Evolutionary conservation across 2,797 vertebrate genomes (phyloP).

Genomic region (Propithecus perrieri): DNA sequence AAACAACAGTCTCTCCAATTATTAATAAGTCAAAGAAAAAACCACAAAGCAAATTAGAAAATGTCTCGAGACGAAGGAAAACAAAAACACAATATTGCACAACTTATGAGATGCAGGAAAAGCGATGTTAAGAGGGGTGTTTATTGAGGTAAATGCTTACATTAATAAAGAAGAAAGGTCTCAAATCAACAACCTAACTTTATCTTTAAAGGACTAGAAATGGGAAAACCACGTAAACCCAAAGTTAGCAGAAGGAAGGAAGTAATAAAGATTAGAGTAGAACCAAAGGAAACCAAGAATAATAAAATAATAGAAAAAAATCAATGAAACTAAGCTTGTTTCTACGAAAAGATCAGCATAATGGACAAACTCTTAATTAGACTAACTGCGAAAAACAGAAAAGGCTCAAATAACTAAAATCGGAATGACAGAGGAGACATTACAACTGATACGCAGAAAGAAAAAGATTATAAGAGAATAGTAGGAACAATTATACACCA

Average conservation of each 20-base stretch:
- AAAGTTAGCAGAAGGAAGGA: neutral
- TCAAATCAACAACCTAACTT: neutral
- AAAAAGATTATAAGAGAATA: no score
- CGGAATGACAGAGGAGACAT: neutral
- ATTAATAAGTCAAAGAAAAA: neutral
- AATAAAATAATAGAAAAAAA: neutral
- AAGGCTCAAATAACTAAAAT: neutral
- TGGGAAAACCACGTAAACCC: neutral
- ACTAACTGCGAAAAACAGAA: neutral
- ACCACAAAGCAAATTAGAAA: neutral
- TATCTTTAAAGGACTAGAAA: neutral
- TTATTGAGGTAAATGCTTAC: neutral
- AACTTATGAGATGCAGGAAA: neutral
- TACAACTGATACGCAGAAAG: neutral
- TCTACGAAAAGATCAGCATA: neutral
- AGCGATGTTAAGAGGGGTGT: no score
- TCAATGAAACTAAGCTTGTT: neutral
- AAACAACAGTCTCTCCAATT: neutral
- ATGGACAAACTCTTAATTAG: neutral
- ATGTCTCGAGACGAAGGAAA: neutral
- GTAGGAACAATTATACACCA: neutral
- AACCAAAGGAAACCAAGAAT: neutral
- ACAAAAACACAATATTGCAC: neutral
- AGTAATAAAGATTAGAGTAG: neutral
- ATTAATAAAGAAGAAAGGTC: neutral